Evolutionary conservation across 2,888 invertebrate genomes (phyloP), one percentile per base, ranked within the genome.

Genomic region (Encarsia formosa): DNA sequence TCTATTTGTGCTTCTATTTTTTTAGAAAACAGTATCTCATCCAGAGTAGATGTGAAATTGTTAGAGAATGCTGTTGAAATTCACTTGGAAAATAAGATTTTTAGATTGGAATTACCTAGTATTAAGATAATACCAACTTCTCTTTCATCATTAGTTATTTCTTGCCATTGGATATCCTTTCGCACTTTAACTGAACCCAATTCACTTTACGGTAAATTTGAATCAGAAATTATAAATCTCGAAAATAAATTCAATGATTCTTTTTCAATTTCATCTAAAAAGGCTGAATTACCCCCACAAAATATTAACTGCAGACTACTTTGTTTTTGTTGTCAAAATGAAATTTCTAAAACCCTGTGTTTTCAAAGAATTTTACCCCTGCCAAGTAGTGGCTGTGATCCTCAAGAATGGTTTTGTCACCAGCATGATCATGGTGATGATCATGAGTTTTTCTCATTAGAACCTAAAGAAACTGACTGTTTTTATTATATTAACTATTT

Each of bases 361-460:
- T 64, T 71, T 35, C 52, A 61, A 44, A 65, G 69, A 57, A 55
- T 72, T 22, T 52, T 73, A 29, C 70, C 73, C 22, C 40, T 70
- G 22, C 73, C 73, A 4, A 64, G 66, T 47, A 52, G 47, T 22
- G 66, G 70, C 22, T 73, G 65, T 39, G 71, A 73, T 54, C 65
- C 66, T 11, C 59, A 59, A n/a, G 71, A 73, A 49, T 74, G 72
- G 71, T 74, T 71, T 52, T 74, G 73, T 44, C 70, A 71, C 44
- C 65, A 60, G 11, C 68, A 71, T 39, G 15, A 37, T 16, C 37
- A 37, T 20, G 16, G n/a, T 9, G 59, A 38, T 26, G 53, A 57
- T 16, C 53, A 52, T 16, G 58, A 64, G 42, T 23, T 56, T 5
- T 51, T 54, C 31, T 39, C 63, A 9, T 49, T 72, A 19, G 50